phyloP scores from a whole-genome alignment of 1,140 invertebrate species.

The Polypedilum vanderplanki region DNA sequence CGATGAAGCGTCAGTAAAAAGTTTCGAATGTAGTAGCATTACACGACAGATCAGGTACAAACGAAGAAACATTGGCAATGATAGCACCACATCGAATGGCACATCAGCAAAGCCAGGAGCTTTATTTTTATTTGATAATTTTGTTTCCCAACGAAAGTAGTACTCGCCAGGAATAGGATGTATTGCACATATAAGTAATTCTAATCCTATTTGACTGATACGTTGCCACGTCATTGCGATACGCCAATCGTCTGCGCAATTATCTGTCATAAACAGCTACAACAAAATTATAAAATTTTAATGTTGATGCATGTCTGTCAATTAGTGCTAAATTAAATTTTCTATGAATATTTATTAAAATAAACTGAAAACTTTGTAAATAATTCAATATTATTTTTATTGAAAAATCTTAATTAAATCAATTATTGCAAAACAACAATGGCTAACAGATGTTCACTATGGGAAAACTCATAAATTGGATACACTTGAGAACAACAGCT shows the following conservation, averaged over 20 bases:
- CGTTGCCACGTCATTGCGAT: constrained; percentile 98
- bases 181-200: constrained; percentile 90
- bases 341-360: too few species aligned
- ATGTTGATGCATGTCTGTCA: neutral
- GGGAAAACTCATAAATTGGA: too few species aligned
- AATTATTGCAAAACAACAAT: too few species aligned
- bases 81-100: constrained; percentile 91
- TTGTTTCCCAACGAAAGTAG: constrained; percentile 91
- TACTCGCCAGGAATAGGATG: constrained; percentile 96
- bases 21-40: constrained; percentile 97
- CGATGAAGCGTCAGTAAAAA: constrained; percentile 97
- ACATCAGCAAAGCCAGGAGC: constrained; percentile 74
- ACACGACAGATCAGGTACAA: constrained; percentile 98
- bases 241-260: constrained; percentile 99
- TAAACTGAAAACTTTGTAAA: too few species aligned
- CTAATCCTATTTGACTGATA: constrained; percentile 85
- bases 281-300: constrained; percentile 33
- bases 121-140: constrained; percentile 85
- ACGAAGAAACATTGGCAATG: constrained; percentile 97
- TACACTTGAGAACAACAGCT: too few species aligned
- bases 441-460: too few species aligned
- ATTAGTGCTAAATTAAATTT: neutral
- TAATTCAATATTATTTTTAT: too few species aligned
- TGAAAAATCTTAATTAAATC: too few species aligned
- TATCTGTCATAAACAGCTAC: constrained; percentile 98